Percentiles rank a stretch among this genome's conserved stretches.
Conservation (phyloP, 2,888 invertebrate genomes). For the Polydesmus complanatus region DNA sequence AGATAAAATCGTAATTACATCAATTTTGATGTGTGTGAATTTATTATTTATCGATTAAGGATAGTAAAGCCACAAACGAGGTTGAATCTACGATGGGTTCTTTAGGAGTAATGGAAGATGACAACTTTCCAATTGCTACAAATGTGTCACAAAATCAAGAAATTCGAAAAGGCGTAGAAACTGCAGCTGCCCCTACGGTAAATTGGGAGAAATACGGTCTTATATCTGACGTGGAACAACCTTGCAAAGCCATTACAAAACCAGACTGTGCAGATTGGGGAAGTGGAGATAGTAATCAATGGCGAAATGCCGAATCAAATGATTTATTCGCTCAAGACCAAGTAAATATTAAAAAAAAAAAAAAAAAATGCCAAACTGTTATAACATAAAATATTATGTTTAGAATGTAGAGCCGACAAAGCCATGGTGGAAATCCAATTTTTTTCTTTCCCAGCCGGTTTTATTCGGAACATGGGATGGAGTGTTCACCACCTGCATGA, state of each 20-base stretch:
- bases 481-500: slow-evolving; percentile 91
- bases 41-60: too few relatives aligned
- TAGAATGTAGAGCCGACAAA: slow-evolving; percentile 29
- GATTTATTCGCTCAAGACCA: slow-evolving; percentile 84
- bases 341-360: too few relatives aligned
- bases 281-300: neutral
- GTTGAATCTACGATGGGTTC: neutral
- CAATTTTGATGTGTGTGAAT: too few relatives aligned
- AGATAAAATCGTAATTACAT: too few relatives aligned
- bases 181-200: neutral
- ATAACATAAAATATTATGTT: too few relatives aligned
- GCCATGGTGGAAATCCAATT: slow-evolving; percentile 94
- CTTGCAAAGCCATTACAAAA: neutral
- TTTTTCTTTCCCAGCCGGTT: slow-evolving; percentile 89
- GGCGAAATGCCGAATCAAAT: slow-evolving; percentile 52
- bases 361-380: neutral
- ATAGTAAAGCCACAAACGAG: neutral
- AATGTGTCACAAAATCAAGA: neutral
- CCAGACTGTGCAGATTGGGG: neutral
- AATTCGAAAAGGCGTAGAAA: neutral
- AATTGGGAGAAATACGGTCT: slow-evolving; percentile 5
- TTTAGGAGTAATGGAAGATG: neutral
- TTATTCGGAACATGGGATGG: slow-evolving; percentile 97
- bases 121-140: neutral
- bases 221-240: neutral